phyloP scores from a whole-genome alignment of 2,797 vertebrate genomes.

The Sitta carolinensis region DNA sequence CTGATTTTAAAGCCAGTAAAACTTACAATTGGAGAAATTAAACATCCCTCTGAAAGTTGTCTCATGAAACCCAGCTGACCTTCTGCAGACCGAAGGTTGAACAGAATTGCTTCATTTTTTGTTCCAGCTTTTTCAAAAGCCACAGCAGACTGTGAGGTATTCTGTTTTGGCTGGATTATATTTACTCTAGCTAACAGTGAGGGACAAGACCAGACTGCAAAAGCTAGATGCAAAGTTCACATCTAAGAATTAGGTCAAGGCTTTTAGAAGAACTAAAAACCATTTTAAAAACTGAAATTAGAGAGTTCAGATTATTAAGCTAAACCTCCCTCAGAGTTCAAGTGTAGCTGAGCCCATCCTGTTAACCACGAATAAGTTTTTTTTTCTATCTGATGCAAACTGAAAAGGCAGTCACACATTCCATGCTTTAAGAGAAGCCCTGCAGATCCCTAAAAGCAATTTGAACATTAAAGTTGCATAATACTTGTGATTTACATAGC shows the following conservation, averaged over 20 bases:
- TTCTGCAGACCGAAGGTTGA: not conserved
- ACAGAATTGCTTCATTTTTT: not conserved
- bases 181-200: not conserved
- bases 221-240: not conserved
- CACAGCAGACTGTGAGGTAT: not conserved
- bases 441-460: not conserved
- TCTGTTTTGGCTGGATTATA: not conserved
- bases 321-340: not conserved
- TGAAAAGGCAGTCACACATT: conserved; percentile 1
- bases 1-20: conserved; percentile 33
- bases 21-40: not conserved
- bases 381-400: not conserved
- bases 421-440: not conserved
- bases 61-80: not conserved
- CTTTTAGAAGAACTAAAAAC: conserved; percentile 1
- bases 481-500: not conserved
- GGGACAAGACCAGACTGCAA: not conserved
- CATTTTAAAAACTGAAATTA: not conserved
- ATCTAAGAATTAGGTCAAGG: not conserved
- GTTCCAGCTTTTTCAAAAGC: not conserved
- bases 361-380: conserved; percentile 1
- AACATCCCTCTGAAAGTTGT: not conserved
- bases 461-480: not conserved
- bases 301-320: not conserved
- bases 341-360: not conserved